Conservation (phyloP, 2,797 vertebrate species). For the Pipistrellus nathusii region DNA sequence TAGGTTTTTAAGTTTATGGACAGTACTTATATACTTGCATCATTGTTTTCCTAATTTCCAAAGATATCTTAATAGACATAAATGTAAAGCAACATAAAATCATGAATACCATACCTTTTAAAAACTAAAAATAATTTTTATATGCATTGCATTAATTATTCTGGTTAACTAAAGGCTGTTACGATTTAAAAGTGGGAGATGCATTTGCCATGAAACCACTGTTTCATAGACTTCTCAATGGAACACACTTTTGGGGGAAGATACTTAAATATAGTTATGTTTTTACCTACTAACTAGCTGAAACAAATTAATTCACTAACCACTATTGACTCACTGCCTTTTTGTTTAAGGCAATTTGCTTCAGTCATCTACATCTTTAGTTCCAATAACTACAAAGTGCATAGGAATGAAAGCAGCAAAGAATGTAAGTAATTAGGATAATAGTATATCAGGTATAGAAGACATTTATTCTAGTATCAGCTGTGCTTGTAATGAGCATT, state of each 20-base stretch:
- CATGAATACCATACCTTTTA: background rate
- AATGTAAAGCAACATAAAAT: background rate
- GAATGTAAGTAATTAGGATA: slow-evolving; percentile 15
- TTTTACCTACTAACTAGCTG: slow-evolving; percentile 11
- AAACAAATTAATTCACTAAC: slow-evolving; percentile 49
- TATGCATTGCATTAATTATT: background rate
- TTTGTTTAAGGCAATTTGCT: slow-evolving; percentile 29
- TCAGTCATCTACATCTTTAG: slow-evolving; percentile 48
- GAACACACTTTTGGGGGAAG: background rate
- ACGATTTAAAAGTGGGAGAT: background rate
- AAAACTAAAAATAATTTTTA: background rate
- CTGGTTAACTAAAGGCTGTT: background rate
- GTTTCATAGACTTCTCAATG: background rate
- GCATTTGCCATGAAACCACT: background rate
- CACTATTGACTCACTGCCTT: background rate
- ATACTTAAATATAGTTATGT: background rate
- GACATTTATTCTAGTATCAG: background rate
- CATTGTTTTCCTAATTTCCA: background rate
- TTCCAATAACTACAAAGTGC: slow-evolving; percentile 6
- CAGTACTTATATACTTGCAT: background rate
- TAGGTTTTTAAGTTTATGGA: background rate
- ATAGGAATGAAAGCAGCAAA: slow-evolving; percentile 20
- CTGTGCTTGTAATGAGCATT: slow-evolving; percentile 6
- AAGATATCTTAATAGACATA: background rate
- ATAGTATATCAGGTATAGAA: background rate